Percentiles rank a stretch among this genome's conserved stretches.
Evolutionary conservation across 2,797 vertebrate species (phyloP).

Genomic region (Dipus sagitta): DNA sequence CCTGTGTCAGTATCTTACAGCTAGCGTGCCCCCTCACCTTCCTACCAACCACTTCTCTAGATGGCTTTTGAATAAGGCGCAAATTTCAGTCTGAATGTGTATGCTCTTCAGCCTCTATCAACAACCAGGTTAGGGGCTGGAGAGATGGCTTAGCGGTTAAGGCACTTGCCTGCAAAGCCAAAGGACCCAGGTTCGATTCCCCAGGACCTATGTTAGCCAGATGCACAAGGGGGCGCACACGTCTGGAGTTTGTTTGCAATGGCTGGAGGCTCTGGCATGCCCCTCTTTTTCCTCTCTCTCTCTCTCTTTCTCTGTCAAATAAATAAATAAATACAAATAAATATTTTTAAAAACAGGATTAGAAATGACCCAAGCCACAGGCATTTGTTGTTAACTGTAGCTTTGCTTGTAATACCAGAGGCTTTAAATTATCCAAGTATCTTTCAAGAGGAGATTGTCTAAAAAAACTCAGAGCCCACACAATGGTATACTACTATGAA

Average conservation of each 20-base stretch:
- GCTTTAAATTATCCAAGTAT: background rate
- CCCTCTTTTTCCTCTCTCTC: too few species aligned
- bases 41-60: too few species aligned
- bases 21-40: background rate
- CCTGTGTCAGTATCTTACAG: background rate
- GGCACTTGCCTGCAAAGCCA: too few species aligned
- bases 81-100: too few species aligned
- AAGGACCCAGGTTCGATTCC: too few species aligned
- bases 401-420: background rate
- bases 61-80: fast-evolving
- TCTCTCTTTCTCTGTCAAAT: too few species aligned
- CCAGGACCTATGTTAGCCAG: too few species aligned
- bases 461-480: background rate
- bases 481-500: background rate
- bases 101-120: background rate
- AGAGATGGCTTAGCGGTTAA: too few species aligned
- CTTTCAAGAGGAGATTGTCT: background rate
- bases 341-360: background rate
- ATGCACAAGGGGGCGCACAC: too few species aligned
- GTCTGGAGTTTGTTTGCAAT: too few species aligned
- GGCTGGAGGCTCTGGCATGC: too few species aligned
- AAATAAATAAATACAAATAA: too few species aligned
- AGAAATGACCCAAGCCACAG: background rate
- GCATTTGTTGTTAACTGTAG: background rate
- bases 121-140: background rate